These are phyloP conservation scores for Aurelia sp. DNA, from an alignment of 30 jellyfish, hydroid and myxozoan genomes.

Conservation along the genomic window DNA sequence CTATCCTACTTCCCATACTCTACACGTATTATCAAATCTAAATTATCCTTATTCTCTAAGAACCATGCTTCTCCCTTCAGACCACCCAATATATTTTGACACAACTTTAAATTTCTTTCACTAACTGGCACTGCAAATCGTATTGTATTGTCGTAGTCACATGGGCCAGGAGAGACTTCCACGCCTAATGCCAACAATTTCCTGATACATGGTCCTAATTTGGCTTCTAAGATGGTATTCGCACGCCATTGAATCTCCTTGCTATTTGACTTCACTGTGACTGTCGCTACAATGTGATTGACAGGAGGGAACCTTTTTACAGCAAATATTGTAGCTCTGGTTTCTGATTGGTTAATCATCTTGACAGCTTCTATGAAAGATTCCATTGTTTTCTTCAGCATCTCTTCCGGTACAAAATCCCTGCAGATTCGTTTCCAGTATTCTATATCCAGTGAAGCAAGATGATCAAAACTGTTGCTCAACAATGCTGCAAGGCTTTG, in stretches of 20 bases:
- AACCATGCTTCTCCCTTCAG: constrained; percentile 42
- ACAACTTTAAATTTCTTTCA: constrained; percentile 22
- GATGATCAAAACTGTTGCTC: constrained; percentile 39
- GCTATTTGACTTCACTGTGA: constrained; percentile 54
- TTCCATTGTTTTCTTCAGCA: constrained; percentile 9
- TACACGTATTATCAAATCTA: constrained; percentile 4
- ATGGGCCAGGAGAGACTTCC: constrained; percentile 81
- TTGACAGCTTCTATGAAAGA: constrained; percentile 45
- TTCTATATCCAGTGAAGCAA: constrained; percentile 41
- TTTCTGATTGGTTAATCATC: constrained; percentile 29
- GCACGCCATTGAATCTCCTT: constrained; percentile 82
- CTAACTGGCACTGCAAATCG: constrained; percentile 47
- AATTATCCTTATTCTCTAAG: constrained; percentile 4
- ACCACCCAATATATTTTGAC: constrained; percentile 11
- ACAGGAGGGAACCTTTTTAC: constrained; percentile 55
- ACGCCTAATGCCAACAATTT: constrained; percentile 69
- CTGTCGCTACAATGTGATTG: constrained; percentile 11
- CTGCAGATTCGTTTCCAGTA: constrained; percentile 80
- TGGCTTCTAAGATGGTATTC: constrained; percentile 75
- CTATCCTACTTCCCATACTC: too few relatives aligned
- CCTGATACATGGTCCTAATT: constrained; percentile 77
- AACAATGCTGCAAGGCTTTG: constrained; percentile 39
- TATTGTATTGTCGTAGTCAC: constrained; percentile 19
- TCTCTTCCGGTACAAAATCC: constrained; percentile 79
- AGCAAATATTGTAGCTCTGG: constrained; percentile 34